A percentile compares a stretch with the other conserved stretches of the same genome.
phyloP scores from a whole-genome alignment of 37 sponge, comb jelly and placozoan species.

The Agelas oroides region DNA sequence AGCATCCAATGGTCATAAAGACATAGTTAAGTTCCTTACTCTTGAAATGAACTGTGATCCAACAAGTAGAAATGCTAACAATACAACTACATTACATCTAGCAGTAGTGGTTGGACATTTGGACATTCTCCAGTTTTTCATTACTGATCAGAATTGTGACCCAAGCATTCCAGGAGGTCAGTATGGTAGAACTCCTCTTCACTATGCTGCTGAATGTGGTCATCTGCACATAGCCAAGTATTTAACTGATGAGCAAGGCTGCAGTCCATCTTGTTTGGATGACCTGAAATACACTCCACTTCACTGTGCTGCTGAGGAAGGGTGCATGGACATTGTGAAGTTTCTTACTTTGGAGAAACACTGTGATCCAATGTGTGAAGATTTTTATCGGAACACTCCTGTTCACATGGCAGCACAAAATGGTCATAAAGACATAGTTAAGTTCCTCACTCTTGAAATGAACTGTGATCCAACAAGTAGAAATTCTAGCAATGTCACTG shows the following conservation, averaged over 20 bases:
- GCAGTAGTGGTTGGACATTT: slow-evolving; percentile 64
- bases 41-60: slow-evolving; percentile 23
- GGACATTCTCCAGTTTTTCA: no score
- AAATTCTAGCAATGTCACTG: no score
- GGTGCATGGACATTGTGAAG: slow-evolving; percentile 20
- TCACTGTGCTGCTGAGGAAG: slow-evolving; percentile 52
- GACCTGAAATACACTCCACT: slow-evolving; percentile 31
- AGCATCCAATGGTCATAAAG: slow-evolving; percentile 26
- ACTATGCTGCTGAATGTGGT: slow-evolving; percentile 9
- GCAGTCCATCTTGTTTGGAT: not conserved
- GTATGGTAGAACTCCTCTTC: slow-evolving; percentile 28
- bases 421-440: no score
- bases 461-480: no score
- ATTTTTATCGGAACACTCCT: no score
- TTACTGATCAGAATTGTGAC: no score
- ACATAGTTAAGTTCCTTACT: slow-evolving; percentile 56
- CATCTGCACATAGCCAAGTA: slow-evolving; percentile 28
- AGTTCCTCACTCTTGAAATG: no score
- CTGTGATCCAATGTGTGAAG: no score
- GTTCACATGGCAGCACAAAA: no score
- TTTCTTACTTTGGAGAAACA: not conserved
- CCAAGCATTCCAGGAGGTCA: not conserved
- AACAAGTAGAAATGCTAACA: slow-evolving; percentile 44
- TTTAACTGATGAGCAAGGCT: slow-evolving; percentile 1
- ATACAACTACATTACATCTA: slow-evolving; percentile 72